Base-by-base conservation (phyloP, 2,113 vertebrate species). In the Edolisoma coerulescens region DNA sequence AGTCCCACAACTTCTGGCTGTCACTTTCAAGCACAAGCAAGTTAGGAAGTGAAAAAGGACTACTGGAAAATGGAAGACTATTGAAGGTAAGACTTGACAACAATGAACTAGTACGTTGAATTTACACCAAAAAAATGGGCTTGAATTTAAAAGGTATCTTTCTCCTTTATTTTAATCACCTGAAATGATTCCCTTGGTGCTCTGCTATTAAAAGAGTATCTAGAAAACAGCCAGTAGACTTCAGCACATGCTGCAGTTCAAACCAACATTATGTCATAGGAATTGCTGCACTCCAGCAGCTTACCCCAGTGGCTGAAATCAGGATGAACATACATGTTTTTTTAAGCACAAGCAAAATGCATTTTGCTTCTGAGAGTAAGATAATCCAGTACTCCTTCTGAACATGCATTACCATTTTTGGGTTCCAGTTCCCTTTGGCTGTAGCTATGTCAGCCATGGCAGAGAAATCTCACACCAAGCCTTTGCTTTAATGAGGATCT, bases 381-480 rank as follows among this genome's bases (percentile, higher is more conserved):
- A 39, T 26, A 79, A 60, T 18, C 50, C 53, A 86, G 26, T 30
- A 45, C 8, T 61, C 35, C 47, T 61, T 6, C 35, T 56, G 63
- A 85, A 83, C 2, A 64, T 0, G 0, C 13, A 75, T 10, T 17
- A 37, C 8, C 52, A 12, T 8, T 57, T 45, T 41, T 23, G 15
- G 44, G 24, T 88, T 44, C 20, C 45, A 74, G n/a, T 4, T 61
- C 32, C 17, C 59, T 84, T 69, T 33, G 45, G 33, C 65, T 54
- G 28, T 7, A 44, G 44, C 57, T 18, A 9, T 3, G 27, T 18
- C 42, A 85, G 2, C 35, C 44, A 13, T 0, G 4, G n/a, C 0
- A 47, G 33, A 50, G 17, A 3, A 1, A 19, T 0, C 30, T 28
- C 50, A 32, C 37, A 42, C 4, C 16, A 54, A 69, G 49, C 16